Base-by-base conservation (phyloP, 30 jellyfish, hydroid and myxozoan genomes). In the Hydractinia symbiolongicarpus region DNA sequence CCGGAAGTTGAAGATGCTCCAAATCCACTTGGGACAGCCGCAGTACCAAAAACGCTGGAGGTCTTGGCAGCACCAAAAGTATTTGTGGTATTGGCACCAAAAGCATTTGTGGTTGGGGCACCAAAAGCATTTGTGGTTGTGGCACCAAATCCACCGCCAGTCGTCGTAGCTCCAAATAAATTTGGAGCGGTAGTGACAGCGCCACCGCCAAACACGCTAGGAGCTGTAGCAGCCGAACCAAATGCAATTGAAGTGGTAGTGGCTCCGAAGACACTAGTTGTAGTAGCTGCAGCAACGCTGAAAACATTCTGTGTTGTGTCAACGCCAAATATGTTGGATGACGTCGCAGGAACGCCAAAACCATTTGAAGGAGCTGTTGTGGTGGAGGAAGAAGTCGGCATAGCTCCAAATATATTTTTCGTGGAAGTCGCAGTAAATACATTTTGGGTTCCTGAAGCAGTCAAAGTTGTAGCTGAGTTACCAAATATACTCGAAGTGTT, bases 21-120 rank as follows among this genome's bases (percentile, higher is more conserved):
- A 30, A 30, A 30, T 30, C 44, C 44, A 30, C 44, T 30, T 30
- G 44, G 44, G 44, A 2, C 44, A 30, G 44, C 66, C 17, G 54
- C 61, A 5, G 84, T n/a, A 20, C 90, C 95, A 86, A 86, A 86
- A 20, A 55, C 19, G 6, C 83, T 44, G 4, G 90, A 54, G 40
- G 67, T 19, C 17, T 60, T 15, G 21, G 15, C 76, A 8, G 44
- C 44, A 30, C 44, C 44, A 30, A 30, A 30, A 30, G 44, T 2
- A 30, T 30, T 30, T 30, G 44, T 30, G 44, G 44, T 30, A n/a
- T 60, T 15, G 21, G 15, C 76, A 8, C 53, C 10, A 66, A 13
- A 30, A 30, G 44, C 2, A 30, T 30, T 30, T 30, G 44, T 30
- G 2, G 44, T 30, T 0, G 1, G 1, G 44, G 44, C 44, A 30